These are phyloP conservation scores for Pogona vitticeps DNA, from an alignment of 2,113 vertebrate genomes.

Conservation along the genomic window DNA sequence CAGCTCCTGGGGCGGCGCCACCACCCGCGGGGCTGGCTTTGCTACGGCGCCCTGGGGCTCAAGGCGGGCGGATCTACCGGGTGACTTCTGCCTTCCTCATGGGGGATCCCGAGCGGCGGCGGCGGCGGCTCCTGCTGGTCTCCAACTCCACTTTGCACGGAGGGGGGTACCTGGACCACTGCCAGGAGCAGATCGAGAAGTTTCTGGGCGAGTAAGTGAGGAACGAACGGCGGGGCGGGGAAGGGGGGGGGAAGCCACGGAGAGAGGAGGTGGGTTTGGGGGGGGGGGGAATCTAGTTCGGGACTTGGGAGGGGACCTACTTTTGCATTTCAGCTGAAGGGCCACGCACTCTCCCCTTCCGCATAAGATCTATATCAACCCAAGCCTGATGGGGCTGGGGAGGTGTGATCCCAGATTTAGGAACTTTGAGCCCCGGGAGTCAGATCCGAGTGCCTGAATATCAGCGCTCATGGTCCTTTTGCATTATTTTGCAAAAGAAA, in stretches of 20 bases:
- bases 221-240: not conserved
- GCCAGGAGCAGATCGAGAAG: conserved; percentile 73
- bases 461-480: too few relatives aligned
- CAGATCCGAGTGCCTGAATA: too few relatives aligned
- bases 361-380: too few relatives aligned
- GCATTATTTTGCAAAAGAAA: too few relatives aligned
- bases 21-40: not conserved
- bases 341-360: too few relatives aligned
- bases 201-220: conserved; percentile 79
- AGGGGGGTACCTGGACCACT: conserved; percentile 83
- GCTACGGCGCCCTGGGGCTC: not conserved
- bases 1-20: not conserved
- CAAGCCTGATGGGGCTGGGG: too few relatives aligned
- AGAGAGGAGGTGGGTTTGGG: not conserved
- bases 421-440: too few relatives aligned
- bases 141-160: conserved; percentile 86
- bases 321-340: too few relatives aligned
- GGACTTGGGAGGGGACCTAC: too few relatives aligned
- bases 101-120: not conserved
- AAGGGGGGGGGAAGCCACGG: not conserved
- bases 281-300: too few relatives aligned
- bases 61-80: not conserved
- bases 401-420: too few relatives aligned
- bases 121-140: conserved; percentile 79
- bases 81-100: not conserved